Base-by-base conservation (phyloP, 2,888 invertebrate genomes). In the Clostera curtula region DNA sequence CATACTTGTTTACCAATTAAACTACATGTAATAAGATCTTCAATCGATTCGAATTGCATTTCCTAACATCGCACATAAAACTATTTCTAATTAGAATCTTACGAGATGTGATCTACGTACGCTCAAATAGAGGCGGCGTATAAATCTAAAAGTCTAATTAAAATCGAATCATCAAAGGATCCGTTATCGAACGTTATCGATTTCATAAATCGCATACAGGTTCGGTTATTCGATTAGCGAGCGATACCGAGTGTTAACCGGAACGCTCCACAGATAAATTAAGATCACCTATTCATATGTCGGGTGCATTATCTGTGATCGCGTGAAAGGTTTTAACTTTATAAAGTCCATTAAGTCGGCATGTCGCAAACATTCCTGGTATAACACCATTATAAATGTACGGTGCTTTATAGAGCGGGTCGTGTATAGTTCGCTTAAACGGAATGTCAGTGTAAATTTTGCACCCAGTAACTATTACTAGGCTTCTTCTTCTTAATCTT, bases 271-370 rank as follows among this genome's bases (percentile, higher is more conserved):
- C 62, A 63, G 66, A 70, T 77, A 75, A 77, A 75, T 80, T 77
- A 79, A 77, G 74, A 79, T 72, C 76, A 75, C 69, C 80, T 68
- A 80, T 82, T 80, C 76, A 82, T 68, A 64, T 49, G 77, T 76
- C 75, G 57, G 58, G 54, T 49, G 58, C 60, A 68, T 73, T 76
- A 76, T 74, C 74, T 69, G 51, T 49, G 55, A 69, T 69, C 73
- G 66, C 60, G 65, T 66, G 66, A 73, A 70, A 71, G 64, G 64
- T 56, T 70, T 62, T 60, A 59, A 59, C 57, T 64, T 56, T 66
- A 64, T 67, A 67, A 62, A 67, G 59, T 70, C 72, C 72, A 75
- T 77, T 75, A 74, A 68, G 55, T 56, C 57, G 53, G 55, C 58
- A 56, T 63, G 69, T 73, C 69, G 66, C 69, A 65, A 64, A 68